These are phyloP conservation scores for Phocides pigmalion DNA, from an alignment of 1,140 invertebrate genomes.

Conservation along the genomic window DNA sequence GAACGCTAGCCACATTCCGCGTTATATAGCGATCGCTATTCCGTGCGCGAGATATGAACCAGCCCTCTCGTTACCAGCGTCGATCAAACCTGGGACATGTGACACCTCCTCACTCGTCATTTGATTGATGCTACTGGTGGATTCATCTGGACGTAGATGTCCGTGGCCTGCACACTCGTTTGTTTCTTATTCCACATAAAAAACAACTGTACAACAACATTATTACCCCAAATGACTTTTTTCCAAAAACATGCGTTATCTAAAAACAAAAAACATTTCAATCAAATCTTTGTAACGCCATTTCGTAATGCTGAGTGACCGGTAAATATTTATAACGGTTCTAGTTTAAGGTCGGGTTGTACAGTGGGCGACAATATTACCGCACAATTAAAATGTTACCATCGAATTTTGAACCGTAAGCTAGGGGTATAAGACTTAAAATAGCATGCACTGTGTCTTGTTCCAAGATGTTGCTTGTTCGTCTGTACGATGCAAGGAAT, in stretches of 20 bases:
- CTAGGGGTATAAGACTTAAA: no score
- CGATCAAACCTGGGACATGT: no score
- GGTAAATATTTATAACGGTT: constrained; percentile 60
- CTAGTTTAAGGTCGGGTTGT: constrained; percentile 36
- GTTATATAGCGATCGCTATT: no score
- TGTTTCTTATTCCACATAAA: no score
- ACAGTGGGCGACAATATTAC: constrained; percentile 7
- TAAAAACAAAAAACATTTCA: background rate
- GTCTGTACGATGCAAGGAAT: constrained; percentile 15
- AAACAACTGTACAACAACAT: background rate
- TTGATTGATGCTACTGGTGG: no score
- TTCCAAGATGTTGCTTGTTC: background rate
- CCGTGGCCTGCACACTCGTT: no score
- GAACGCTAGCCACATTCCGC: no score
- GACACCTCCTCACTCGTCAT: no score
- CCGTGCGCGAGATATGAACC: no score
- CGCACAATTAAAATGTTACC: background rate
- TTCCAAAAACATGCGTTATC: background rate
- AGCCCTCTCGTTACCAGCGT: no score
- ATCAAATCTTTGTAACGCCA: constrained; percentile 48
- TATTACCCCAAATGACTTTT: no score
- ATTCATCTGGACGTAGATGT: no score
- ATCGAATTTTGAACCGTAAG: background rate
- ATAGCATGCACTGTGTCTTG: background rate
- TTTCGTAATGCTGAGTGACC: constrained; percentile 41